A percentile compares a stretch with the other conserved stretches of the same genome.
Evolutionary conservation across 2,797 vertebrate species (phyloP).

Genomic region (Pseudocheirus occidentalis): DNA sequence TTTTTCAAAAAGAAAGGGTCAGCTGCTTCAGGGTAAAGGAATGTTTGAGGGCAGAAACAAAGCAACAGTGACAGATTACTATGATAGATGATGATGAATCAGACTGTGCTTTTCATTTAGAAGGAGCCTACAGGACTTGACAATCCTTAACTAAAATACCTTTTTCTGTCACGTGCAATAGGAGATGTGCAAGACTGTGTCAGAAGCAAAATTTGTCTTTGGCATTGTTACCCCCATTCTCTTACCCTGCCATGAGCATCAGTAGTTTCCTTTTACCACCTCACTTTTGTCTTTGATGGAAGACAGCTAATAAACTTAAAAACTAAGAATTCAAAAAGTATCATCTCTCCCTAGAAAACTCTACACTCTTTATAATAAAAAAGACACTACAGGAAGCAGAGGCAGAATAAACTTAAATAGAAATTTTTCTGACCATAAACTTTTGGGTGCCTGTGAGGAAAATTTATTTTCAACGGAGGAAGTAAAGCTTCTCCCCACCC

Average conservation of each 20-base stretch:
- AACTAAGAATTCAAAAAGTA: background rate
- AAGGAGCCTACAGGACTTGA: background rate
- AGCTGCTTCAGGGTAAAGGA: background rate
- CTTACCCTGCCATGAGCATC: background rate
- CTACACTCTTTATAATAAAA: background rate
- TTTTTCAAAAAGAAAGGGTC: conserved; percentile 52
- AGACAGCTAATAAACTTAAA: background rate
- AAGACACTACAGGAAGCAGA: background rate
- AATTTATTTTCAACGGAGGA: background rate
- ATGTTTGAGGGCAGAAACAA: background rate
- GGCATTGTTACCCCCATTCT: background rate
- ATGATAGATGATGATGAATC: background rate
- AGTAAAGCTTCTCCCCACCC: no score
- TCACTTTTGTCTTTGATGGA: background rate
- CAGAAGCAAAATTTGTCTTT: background rate
- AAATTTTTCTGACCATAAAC: background rate
- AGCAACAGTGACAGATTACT: background rate
- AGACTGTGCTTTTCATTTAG: background rate
- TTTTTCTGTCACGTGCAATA: background rate
- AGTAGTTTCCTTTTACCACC: background rate
- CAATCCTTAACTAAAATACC: background rate
- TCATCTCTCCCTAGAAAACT: background rate
- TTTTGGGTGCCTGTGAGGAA: background rate
- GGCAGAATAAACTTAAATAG: background rate
- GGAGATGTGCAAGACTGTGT: background rate